Conservation (phyloP, 2,888 invertebrate species). For the Arge pagana region DNA sequence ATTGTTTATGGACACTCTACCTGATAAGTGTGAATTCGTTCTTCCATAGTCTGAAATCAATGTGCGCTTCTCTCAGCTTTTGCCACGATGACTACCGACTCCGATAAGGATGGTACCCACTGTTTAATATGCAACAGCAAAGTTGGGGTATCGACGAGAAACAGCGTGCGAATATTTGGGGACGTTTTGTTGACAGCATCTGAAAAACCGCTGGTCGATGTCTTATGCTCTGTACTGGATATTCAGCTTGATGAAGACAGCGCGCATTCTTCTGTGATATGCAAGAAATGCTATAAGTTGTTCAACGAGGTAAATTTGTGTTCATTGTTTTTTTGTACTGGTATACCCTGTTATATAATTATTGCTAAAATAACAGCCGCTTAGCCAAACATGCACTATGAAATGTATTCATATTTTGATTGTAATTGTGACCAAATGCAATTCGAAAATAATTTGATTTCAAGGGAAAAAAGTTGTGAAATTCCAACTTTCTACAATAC, state of each 20-base stretch:
- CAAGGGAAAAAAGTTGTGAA: no score
- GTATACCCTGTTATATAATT: no score
- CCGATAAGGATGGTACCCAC: slow-evolving; percentile 49
- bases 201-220: slow-evolving; percentile 53
- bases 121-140: slow-evolving; percentile 70
- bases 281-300: slow-evolving; percentile 70
- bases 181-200: slow-evolving; percentile 46
- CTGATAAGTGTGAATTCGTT: no score
- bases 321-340: background rate
- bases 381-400: no score
- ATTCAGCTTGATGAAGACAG: slow-evolving; percentile 60
- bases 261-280: slow-evolving; percentile 65
- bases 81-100: slow-evolving; percentile 48
- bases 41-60: no score
- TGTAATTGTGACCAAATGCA: no score
- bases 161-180: slow-evolving; percentile 63
- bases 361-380: no score
- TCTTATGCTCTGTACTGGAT: slow-evolving; percentile 60
- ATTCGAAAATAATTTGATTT: no score
- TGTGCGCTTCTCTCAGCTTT: slow-evolving; percentile 22
- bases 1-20: no score
- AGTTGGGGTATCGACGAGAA: slow-evolving; percentile 61
- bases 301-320: slow-evolving; percentile 62
- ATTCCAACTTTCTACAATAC: background rate
- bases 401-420: no score